Percentiles rank a stretch among this genome's conserved stretches.
These are phyloP conservation scores for Amblyopsis rosae DNA, from an alignment of 2,113 vertebrate genomes.

Conservation along the genomic window DNA sequence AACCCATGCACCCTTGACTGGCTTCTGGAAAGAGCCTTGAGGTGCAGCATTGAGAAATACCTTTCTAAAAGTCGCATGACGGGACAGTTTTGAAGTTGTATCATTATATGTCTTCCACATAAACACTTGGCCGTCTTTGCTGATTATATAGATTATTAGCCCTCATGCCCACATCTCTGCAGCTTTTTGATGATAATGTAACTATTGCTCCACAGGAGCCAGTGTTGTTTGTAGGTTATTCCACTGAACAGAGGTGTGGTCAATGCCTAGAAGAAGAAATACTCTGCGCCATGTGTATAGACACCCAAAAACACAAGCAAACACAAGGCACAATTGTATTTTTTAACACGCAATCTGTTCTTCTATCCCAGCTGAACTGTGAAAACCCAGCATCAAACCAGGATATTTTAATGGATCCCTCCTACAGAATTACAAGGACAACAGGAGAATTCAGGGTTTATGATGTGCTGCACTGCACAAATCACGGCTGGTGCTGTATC, in stretches of 20 bases:
- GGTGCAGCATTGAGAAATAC: slow-evolving; percentile 51
- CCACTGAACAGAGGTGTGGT: too few species aligned
- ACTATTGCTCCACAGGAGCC: too few species aligned
- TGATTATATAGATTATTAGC: background rate
- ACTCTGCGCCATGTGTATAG: background rate
- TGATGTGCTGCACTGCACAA: slow-evolving; percentile 1
- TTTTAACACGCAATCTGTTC: slow-evolving; percentile 5
- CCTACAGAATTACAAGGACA: slow-evolving; percentile 13
- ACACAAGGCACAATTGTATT: background rate
- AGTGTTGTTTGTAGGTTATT: too few species aligned
- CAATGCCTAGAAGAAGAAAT: too few species aligned
- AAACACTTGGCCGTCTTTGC: too few species aligned
- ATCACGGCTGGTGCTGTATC: too few species aligned
- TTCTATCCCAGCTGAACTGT: slow-evolving; percentile 7
- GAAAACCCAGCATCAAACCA: slow-evolving; percentile 13
- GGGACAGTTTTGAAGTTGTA: slow-evolving; percentile 8
- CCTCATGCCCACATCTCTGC: too few species aligned
- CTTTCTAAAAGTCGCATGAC: slow-evolving; percentile 34
- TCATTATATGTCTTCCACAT: too few species aligned
- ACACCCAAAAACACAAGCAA: background rate
- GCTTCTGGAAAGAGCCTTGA: slow-evolving; percentile 39
- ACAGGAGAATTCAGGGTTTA: slow-evolving; percentile 21
- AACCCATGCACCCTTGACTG: slow-evolving; percentile 32
- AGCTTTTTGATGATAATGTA: too few species aligned
- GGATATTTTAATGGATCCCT: slow-evolving; percentile 22